Percentiles rank a stretch among this genome's conserved stretches.
phyloP scores from a whole-genome alignment of 2,888 invertebrate genomes.

The Drepana falcataria region DNA sequence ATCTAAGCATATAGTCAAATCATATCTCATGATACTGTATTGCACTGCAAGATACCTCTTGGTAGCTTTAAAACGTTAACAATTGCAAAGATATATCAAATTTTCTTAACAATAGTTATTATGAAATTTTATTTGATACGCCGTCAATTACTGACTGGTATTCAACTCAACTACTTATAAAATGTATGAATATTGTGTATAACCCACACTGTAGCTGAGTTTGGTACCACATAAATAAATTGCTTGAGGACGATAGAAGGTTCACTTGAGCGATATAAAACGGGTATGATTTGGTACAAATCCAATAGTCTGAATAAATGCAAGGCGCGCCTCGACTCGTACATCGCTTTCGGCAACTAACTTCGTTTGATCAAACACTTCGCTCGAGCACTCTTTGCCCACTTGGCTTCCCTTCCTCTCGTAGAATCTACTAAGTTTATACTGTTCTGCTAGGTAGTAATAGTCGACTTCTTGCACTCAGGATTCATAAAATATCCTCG shows the following conservation, averaged over 20 bases:
- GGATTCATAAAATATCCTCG: constrained; percentile 34
- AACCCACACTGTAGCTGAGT: background rate
- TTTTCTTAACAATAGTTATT: too few relatives aligned
- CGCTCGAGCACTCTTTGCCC: constrained; percentile 43
- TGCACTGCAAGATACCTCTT: too few relatives aligned
- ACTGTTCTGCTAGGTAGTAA: constrained; percentile 25
- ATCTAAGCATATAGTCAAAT: too few relatives aligned
- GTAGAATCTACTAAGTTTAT: constrained; percentile 23
- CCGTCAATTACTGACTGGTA: too few relatives aligned
- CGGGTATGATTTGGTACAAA: constrained; percentile 41
- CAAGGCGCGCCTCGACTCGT: constrained; percentile 35
- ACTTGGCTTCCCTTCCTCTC: constrained; percentile 47
- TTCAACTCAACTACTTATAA: too few relatives aligned
- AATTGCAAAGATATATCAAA: too few relatives aligned
- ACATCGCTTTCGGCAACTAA: constrained; percentile 49
- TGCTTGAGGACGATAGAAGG: constrained; percentile 12
- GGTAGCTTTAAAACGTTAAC: too few relatives aligned
- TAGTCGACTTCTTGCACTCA: constrained; percentile 29
- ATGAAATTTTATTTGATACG: too few relatives aligned
- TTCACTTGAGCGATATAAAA: background rate
- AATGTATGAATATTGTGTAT: too few relatives aligned
- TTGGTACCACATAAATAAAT: constrained; percentile 13
- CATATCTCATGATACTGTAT: too few relatives aligned
- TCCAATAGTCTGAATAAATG: constrained; percentile 52
- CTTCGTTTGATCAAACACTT: constrained; percentile 56